Conservation (phyloP, 2,113 vertebrate genomes). For the Sander lucioperca region DNA sequence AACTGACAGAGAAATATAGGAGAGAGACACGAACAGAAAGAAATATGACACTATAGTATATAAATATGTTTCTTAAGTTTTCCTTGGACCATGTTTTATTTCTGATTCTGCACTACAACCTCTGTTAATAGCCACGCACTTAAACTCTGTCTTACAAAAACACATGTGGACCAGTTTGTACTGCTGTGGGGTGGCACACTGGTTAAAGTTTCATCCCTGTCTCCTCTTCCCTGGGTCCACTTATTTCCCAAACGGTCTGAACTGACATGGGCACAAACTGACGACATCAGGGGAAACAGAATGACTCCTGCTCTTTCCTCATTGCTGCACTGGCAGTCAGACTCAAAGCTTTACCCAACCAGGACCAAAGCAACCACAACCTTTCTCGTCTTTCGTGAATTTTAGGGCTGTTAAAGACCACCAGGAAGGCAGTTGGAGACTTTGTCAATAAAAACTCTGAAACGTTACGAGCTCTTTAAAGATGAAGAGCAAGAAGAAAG, state of each 20-base stretch:
- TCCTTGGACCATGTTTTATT: not conserved
- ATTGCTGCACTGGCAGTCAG: slow-evolving; percentile 11
- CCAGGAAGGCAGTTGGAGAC: slow-evolving; percentile 15
- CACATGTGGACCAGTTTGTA: not conserved
- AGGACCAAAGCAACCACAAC: slow-evolving; percentile 58
- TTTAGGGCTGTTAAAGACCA: slow-evolving; percentile 20
- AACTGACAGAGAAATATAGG: not conserved
- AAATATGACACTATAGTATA: slow-evolving; percentile 8
- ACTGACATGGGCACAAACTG: slow-evolving; percentile 11
- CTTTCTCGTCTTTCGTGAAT: slow-evolving; percentile 15
- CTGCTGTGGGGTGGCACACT: not conserved
- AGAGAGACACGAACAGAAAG: slow-evolving; percentile 19
- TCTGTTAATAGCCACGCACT: slow-evolving; percentile 46
- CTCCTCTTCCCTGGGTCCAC: not conserved
- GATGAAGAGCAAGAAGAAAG: slow-evolving; percentile 6
- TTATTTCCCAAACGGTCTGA: slow-evolving; percentile 16
- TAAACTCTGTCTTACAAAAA: slow-evolving; percentile 19
- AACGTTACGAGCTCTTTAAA: slow-evolving; percentile 11
- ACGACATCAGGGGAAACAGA: not conserved
- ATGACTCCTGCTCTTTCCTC: not conserved
- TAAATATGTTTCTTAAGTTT: not conserved
- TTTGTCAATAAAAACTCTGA: slow-evolving; percentile 9
- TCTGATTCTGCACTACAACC: not conserved
- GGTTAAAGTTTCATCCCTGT: slow-evolving; percentile 17
- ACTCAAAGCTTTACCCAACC: slow-evolving; percentile 49